phyloP scores from a whole-genome alignment of 2,888 invertebrate genomes.

The Empis livida region DNA sequence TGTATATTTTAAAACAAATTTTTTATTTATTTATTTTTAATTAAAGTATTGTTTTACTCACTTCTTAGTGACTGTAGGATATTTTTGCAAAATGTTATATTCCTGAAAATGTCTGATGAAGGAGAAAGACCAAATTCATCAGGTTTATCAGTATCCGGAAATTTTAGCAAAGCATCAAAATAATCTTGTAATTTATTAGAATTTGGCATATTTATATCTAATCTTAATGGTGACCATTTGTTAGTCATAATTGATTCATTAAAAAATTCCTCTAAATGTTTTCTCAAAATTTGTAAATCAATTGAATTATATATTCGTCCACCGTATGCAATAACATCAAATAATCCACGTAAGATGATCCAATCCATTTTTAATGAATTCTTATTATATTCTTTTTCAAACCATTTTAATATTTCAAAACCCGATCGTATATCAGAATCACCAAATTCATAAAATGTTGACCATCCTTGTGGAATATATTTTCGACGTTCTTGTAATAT shows the following conservation, averaged over 20 bases:
- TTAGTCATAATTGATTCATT: conserved; percentile 44
- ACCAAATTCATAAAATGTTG: conserved; percentile 78
- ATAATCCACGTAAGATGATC: conserved; percentile 63
- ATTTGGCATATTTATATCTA: conserved; percentile 27
- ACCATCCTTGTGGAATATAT: conserved; percentile 88
- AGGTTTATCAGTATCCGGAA: conserved; percentile 31
- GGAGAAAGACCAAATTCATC: conserved; percentile 29
- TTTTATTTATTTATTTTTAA: not conserved
- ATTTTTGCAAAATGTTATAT: conserved; percentile 25
- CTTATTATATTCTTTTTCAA: conserved; percentile 23
- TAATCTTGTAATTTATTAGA: conserved; percentile 31
- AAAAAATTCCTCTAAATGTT: conserved; percentile 49
- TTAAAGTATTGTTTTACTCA: too few relatives aligned
- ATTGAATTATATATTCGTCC: conserved; percentile 70
- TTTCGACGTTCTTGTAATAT: conserved; percentile 81
- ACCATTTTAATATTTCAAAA: conserved; percentile 40
- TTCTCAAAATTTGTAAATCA: conserved; percentile 39
- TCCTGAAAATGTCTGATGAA: conserved; percentile 28
- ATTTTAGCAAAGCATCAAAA: conserved; percentile 23
- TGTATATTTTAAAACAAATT: not conserved
- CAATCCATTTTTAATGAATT: conserved; percentile 40
- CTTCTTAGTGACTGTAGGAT: conserved; percentile 25
- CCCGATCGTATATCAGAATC: conserved; percentile 68
- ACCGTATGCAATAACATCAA: conserved; percentile 71
- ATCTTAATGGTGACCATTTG: conserved; percentile 44